Evolutionary conservation across 2,888 invertebrate species (phyloP).

Genomic region (Cryptus armator): DNA sequence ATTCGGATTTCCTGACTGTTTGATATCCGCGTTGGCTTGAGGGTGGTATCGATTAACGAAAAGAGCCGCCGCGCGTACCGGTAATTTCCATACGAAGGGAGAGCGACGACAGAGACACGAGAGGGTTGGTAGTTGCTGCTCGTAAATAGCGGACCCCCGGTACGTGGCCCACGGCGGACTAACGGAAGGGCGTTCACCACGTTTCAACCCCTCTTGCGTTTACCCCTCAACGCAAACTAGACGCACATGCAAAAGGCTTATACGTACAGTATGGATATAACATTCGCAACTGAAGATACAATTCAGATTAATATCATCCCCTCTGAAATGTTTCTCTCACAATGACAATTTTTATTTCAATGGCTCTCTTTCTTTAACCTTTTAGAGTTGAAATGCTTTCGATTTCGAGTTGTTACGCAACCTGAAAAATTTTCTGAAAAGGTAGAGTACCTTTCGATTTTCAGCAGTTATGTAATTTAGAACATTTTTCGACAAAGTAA

Average conservation of each 20-base stretch:
- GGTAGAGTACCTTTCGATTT: no score
- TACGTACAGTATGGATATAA: constrained; percentile 6
- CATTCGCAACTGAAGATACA: background rate
- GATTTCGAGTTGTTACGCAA: no score
- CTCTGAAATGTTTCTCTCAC: no score
- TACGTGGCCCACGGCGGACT: constrained; percentile 59
- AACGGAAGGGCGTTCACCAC: constrained; percentile 68
- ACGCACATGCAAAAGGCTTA: constrained; percentile 57
- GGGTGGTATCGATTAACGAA: constrained; percentile 75
- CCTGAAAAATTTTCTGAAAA: no score
- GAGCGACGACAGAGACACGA: constrained; percentile 44
- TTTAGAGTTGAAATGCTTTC: no score
- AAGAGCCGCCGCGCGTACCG: constrained; percentile 61
- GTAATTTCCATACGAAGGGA: constrained; percentile 74
- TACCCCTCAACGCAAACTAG: constrained; percentile 52
- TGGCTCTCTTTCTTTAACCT: no score
- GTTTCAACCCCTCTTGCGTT: constrained; percentile 64
- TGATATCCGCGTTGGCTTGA: constrained; percentile 8
- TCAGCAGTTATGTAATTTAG: no score
- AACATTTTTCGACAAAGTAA: no score
- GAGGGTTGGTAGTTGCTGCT: constrained; percentile 59
- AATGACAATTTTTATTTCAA: no score
- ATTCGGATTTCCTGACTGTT: background rate
- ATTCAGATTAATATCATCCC: background rate
- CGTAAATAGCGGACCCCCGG: constrained; percentile 60